Conservation (phyloP, 2,888 invertebrate genomes). For the Ligdia adustata region DNA sequence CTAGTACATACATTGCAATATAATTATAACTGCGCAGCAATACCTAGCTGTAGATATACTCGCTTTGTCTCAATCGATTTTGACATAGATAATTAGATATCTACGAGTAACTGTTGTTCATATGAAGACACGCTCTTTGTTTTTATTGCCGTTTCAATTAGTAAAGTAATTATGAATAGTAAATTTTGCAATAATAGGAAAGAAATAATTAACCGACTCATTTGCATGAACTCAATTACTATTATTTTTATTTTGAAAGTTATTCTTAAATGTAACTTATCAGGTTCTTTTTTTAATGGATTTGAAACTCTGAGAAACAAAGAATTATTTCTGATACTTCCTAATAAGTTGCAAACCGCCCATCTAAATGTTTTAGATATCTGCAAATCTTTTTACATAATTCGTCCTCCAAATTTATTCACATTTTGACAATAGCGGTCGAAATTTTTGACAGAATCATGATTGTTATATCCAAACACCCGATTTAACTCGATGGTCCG, state of each 20-base stretch:
- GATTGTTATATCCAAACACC: slow-evolving; percentile 52
- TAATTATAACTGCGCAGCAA: neutral
- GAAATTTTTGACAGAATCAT: slow-evolving; percentile 13
- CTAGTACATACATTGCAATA: slow-evolving; percentile 32
- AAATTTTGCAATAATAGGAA: neutral
- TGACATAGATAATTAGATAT: slow-evolving; percentile 11
- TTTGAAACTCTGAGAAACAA: too few species aligned
- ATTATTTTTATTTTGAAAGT: too few species aligned
- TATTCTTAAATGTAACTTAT: too few species aligned
- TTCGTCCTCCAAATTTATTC: too few species aligned
- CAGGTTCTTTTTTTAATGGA: too few species aligned
- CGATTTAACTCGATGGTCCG: slow-evolving; percentile 47
- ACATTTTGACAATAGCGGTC: neutral
- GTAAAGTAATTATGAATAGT: too few species aligned
- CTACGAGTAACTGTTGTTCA: slow-evolving; percentile 10
- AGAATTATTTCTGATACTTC: too few species aligned
- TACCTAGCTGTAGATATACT: neutral
- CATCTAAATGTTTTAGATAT: too few species aligned
- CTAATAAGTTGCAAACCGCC: too few species aligned
- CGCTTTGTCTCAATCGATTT: slow-evolving; percentile 6
- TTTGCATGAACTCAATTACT: neutral
- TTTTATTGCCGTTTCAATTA: neutral
- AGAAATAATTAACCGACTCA: neutral
- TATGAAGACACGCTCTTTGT: neutral
- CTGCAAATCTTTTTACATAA: too few species aligned